phyloP scores from a whole-genome alignment of 2,113 vertebrate species.

The Corydoras maculifer region DNA sequence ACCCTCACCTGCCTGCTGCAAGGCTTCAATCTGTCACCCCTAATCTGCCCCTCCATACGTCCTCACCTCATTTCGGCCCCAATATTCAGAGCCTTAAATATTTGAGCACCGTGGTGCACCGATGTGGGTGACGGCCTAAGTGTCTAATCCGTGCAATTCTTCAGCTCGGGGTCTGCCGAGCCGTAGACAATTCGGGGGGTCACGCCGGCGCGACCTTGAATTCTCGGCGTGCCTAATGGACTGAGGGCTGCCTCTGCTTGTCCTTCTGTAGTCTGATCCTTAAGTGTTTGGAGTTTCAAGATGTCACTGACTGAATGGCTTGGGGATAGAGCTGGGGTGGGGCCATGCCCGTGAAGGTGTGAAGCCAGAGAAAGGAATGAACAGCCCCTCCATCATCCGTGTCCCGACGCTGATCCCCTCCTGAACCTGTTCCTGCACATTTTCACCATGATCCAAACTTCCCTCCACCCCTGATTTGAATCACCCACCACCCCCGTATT shows the following conservation, averaged over 20 bases:
- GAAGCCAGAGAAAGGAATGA: too few relatives aligned
- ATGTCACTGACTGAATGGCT: background rate
- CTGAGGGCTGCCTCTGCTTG: conserved; percentile 8
- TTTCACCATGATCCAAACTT: too few relatives aligned
- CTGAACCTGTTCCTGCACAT: background rate
- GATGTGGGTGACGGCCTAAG: background rate
- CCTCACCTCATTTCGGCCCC: background rate
- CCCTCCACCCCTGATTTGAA: too few relatives aligned
- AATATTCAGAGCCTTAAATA: conserved; percentile 2
- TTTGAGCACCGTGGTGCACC: background rate
- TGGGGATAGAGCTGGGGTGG: background rate
- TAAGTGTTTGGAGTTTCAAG: background rate
- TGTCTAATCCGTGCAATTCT: background rate
- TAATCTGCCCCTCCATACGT: background rate
- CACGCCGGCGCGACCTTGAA: conserved; percentile 21
- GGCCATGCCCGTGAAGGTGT: background rate
- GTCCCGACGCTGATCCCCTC: background rate
- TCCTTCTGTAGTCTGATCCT: background rate
- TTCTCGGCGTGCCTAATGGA: conserved; percentile 26
- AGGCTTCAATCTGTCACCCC: conserved; percentile 3
- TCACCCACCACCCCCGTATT: too few relatives aligned
- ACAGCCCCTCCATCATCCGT: too few relatives aligned
- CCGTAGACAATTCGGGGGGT: background rate
- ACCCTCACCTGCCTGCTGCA: background rate
- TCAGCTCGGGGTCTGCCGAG: background rate